Percentiles rank a stretch among this genome's conserved stretches.
These are phyloP conservation scores for Cenopis cana DNA, from an alignment of 2,888 invertebrate genomes.

Conservation along the genomic window DNA sequence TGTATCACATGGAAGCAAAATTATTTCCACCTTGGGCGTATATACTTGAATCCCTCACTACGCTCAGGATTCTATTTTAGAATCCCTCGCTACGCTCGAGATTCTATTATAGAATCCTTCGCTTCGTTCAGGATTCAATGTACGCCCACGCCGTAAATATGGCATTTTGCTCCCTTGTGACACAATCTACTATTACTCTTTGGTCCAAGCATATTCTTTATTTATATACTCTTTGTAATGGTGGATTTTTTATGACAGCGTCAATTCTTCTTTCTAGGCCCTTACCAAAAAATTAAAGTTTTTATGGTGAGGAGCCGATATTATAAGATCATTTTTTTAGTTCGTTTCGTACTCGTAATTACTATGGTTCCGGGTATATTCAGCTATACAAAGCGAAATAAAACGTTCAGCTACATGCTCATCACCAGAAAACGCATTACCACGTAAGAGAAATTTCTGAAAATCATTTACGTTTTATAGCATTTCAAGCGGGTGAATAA, in stretches of 20 bases:
- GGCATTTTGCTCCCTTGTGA: too few species aligned
- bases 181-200: too few species aligned
- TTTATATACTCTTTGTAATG: neutral
- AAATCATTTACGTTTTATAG: neutral
- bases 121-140: too few species aligned
- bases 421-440: slow-evolving; percentile 5
- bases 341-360: neutral
- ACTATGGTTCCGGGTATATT: slow-evolving; percentile 12
- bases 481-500: too few species aligned
- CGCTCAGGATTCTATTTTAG: too few species aligned
- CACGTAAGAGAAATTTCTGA: slow-evolving; percentile 2
- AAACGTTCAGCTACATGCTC: neutral
- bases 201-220: neutral
- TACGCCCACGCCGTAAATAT: too few species aligned
- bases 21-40: too few species aligned
- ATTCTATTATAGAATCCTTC: too few species aligned
- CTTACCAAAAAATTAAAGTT: neutral
- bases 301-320: neutral
- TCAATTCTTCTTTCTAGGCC: slow-evolving; percentile 11
- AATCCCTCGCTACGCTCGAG: too few species aligned
- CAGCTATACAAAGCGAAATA: neutral
- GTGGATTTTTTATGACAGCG: neutral
- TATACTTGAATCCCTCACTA: too few species aligned
- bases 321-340: neutral
- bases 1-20: too few species aligned